Base-by-base conservation (phyloP, 92 coral and sea anemone species). In the Porites divaricata region DNA sequence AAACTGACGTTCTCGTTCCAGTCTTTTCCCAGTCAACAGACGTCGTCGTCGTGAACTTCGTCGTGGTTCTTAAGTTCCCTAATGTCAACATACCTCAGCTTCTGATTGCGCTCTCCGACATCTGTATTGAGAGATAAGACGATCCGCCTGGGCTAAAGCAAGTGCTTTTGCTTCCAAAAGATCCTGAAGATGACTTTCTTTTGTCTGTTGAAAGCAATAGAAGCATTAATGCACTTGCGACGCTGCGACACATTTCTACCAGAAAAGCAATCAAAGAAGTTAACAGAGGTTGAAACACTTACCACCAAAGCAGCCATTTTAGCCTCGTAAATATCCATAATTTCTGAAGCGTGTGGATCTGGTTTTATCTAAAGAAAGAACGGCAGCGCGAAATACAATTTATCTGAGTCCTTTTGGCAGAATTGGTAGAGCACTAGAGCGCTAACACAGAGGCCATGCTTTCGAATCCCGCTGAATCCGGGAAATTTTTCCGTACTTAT, bases 91-190 rank as follows among this genome's bases (percentile, higher is more conserved):
- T 66, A 96, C 99, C 98, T 96, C 99, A 8, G 96, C 98, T 78
- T 96, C 99, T 16, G 99, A 94, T 67, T 96, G 99, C 0, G 98
- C 99, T 70, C 99, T 86, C 22, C 99, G 93, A 81, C 99, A 96
- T 22, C 99, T 88, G 90, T 96, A 95, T 66, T 96, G 96, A 6
- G 99, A 94, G 66, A 96, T 94, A 71, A 96, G 90, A 23, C 99
- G 99, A 76, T 96, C 99, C 4, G 99, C 98, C 79, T 96, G 99
- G 15, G 93, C 91, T 23, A 96, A 91, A 8, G 99, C 99, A 75
- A 96, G 93, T 7, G 99, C 88, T 83, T 96, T 96, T 5, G 98
- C 96, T 84, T 96, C 99, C 24, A 96, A 87, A 17, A 96, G 89
- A 87, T 96, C 99, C 65, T 96, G 99, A 70, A 96, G 95, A 72